Evolutionary conservation across 2,113 vertebrate species (phyloP).

Genomic region (Dicaeum eximium): DNA sequence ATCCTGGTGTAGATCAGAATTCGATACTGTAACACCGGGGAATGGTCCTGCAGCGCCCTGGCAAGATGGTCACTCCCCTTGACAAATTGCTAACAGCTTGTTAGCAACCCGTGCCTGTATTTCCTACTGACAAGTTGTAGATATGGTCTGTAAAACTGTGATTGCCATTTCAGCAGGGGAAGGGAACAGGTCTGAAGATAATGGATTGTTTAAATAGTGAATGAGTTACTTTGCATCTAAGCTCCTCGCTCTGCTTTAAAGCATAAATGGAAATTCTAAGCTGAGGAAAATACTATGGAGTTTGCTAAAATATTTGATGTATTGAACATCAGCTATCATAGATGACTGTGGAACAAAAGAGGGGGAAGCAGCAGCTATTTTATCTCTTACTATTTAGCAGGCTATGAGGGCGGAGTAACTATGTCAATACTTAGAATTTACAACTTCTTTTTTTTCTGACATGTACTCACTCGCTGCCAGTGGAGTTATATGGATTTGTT

Average conservation of each 20-base stretch:
- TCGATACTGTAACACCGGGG: not conserved
- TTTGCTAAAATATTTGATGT: not conserved
- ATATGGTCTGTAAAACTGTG: not conserved
- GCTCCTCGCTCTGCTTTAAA: not conserved
- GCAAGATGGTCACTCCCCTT: too few relatives aligned
- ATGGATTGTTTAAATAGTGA: not conserved
- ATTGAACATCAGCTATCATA: not conserved
- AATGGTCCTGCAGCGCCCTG: not conserved
- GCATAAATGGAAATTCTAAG: not conserved
- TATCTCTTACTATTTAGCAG: not conserved
- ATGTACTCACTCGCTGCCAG: not conserved
- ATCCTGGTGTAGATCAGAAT: not conserved
- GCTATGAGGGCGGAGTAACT: not conserved
- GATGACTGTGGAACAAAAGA: not conserved
- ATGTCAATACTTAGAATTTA: not conserved
- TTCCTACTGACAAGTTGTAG: not conserved
- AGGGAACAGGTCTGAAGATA: not conserved
- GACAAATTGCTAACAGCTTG: not conserved
- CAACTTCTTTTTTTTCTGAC: not conserved
- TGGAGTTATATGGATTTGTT: not conserved
- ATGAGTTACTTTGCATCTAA: not conserved
- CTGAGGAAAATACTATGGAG: not conserved
- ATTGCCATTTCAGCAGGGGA: not conserved
- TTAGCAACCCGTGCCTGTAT: not conserved
- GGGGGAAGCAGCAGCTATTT: not conserved